Evolutionary conservation across 2,888 invertebrate genomes (phyloP), one percentile per base, ranked within the genome.

Genomic region (Tenthredo distinguenda): DNA sequence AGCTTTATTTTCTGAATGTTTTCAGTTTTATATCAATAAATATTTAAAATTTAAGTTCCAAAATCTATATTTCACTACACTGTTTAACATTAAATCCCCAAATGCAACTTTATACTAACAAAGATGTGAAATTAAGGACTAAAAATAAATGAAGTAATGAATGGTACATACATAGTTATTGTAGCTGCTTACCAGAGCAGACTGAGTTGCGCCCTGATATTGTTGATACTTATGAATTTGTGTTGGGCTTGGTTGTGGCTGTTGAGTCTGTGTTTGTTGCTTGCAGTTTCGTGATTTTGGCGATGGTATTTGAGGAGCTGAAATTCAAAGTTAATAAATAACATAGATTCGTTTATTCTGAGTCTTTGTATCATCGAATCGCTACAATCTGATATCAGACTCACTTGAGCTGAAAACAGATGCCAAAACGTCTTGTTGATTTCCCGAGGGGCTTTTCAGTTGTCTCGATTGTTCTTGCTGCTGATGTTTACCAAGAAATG

Each of bases 321-420:
- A 65, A 91, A 91, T 86, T 86, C 86, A 87, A 86, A 40, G 83
- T 12, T 62, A 34, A 18, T 10, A 71, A 65, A 21, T 37, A 2
- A 31, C 6, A 50, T 71, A 3, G 15, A 5, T 76, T 26, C 2
- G 12, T 74, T 74, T 83, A 15, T 72, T 47, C 15, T 0, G 3
- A 18, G 31, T 72, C 1, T 72, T 5, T 43, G 7, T 43, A 21
- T 43, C 21, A 12, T n/a, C 15, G 9, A 43, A 43, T 47, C 15
- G 12, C 2, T 15, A 47, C n/a, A 4, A 43, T 74, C 10, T 50
- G 6, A 47, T 18, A 55, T 55, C 31, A 71, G 68, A 92, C 93
- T 92, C 89, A 95, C 95, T 94, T 84, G 95, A 94, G 92, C 94
- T 95, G 90, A 95, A 95, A 87, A 95, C 95, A 15, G 95, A 95